A percentile compares a stretch with the other conserved stretches of the same genome.
Conservation (phyloP, 2,113 vertebrate species). For the Melanocharis versteri region DNA sequence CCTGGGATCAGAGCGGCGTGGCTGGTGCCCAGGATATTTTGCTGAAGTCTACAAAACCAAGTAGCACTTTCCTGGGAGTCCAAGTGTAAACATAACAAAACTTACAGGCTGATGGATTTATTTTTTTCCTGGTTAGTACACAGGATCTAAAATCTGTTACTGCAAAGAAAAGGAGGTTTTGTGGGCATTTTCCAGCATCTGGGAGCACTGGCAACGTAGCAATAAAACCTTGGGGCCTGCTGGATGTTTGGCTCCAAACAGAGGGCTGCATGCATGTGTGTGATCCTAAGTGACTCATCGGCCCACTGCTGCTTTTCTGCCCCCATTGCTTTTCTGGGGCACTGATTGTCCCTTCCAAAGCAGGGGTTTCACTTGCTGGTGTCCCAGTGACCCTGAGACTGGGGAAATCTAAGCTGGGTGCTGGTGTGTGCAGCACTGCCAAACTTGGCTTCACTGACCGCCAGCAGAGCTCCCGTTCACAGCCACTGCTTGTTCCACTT, state of each 20-base stretch:
- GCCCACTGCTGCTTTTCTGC: background rate
- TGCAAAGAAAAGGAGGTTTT: background rate
- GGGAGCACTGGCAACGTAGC: background rate
- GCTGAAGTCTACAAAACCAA: background rate
- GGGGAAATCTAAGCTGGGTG: background rate
- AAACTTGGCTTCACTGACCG: background rate
- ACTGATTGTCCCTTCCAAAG: background rate
- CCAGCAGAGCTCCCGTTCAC: background rate
- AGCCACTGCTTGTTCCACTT: background rate
- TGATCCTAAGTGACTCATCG: rapidly evolving
- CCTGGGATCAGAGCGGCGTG: background rate
- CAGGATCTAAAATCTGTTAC: background rate
- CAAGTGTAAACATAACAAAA: background rate
- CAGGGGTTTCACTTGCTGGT: background rate
- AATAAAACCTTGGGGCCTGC: background rate
- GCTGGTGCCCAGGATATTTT: background rate
- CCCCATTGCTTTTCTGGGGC: background rate
- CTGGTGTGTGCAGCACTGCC: background rate
- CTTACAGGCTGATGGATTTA: background rate
- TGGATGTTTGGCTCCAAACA: background rate
- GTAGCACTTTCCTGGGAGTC: background rate
- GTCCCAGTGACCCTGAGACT: background rate
- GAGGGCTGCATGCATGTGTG: background rate
- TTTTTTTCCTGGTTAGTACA: background rate
- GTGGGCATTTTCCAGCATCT: background rate